Percentiles rank a stretch among this genome's conserved stretches.
Conservation (phyloP, 2,888 invertebrate genomes). For the Phalera bucephala region DNA sequence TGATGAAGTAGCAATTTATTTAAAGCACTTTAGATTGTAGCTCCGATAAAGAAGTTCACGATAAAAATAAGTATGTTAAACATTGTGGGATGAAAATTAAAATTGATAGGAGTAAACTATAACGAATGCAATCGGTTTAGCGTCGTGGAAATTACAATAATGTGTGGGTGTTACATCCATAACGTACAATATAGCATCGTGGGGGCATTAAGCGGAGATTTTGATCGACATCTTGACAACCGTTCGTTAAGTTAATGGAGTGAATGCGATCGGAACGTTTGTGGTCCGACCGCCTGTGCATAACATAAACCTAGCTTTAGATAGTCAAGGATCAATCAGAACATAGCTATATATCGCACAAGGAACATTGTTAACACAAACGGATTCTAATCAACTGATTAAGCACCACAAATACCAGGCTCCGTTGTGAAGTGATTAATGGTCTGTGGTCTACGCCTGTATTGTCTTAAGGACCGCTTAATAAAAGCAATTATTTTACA, state of each 20-base stretch:
- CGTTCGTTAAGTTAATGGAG: conserved; percentile 81
- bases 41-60: conserved; percentile 7
- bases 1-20: too few species aligned
- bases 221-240: conserved; percentile 82
- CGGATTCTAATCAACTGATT: conserved; percentile 46
- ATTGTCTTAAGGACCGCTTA: not conserved
- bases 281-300: conserved; percentile 42
- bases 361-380: conserved; percentile 44
- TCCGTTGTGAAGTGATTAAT: conserved; percentile 15
- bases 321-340: conserved; percentile 40
- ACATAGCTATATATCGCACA: conserved; percentile 27
- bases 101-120: conserved; percentile 32
- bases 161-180: conserved; percentile 72
- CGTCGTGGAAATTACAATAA: conserved; percentile 59
- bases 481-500: not conserved
- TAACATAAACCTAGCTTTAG: conserved; percentile 36
- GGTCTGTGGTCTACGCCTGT: conserved; percentile 4
- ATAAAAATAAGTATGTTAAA: conserved; percentile 2
- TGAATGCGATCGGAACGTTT: conserved; percentile 62
- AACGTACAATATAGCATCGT: conserved; percentile 53
- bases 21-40: too few species aligned
- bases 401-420: conserved; percentile 27
- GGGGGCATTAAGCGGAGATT: conserved; percentile 70
- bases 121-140: conserved; percentile 49
- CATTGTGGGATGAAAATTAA: conserved; percentile 10